Evolutionary conservation across 2,888 invertebrate genomes (phyloP).

Genomic region (Ernsta delagoae): DNA sequence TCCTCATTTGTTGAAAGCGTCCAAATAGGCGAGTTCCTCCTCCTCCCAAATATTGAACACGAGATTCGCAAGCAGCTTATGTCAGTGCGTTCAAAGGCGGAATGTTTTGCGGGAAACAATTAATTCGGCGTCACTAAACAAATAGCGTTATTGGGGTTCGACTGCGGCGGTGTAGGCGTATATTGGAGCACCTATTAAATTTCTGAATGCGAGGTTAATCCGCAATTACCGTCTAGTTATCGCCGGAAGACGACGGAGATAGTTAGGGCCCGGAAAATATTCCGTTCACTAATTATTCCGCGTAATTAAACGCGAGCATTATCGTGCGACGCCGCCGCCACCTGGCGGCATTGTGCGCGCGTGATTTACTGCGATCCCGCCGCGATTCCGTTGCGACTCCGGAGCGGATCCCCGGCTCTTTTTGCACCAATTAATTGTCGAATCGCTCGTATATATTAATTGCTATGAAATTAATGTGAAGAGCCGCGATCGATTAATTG

Average conservation of each 20-base stretch:
- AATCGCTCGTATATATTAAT: slow-evolving; percentile 81
- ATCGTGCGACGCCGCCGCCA: slow-evolving; percentile 82
- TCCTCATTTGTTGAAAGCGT: neutral
- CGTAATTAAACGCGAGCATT: slow-evolving; percentile 84
- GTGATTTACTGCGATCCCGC: slow-evolving; percentile 82
- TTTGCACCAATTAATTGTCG: slow-evolving; percentile 83
- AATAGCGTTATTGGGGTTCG: slow-evolving; percentile 74
- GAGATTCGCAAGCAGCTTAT: slow-evolving; percentile 26
- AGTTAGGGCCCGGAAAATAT: slow-evolving; percentile 85
- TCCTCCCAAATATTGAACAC: slow-evolving; percentile 20
- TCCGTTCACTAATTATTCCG: slow-evolving; percentile 85
- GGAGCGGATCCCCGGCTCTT: slow-evolving; percentile 74
- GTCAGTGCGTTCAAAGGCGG: slow-evolving; percentile 29
- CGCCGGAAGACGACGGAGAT: slow-evolving; percentile 84
- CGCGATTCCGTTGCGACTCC: slow-evolving; percentile 75
- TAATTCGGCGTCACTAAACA: slow-evolving; percentile 75
- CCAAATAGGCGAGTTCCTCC: neutral
- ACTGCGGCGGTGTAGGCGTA: slow-evolving; percentile 53
- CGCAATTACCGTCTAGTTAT: slow-evolving; percentile 84
- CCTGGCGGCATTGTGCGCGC: slow-evolving; percentile 81
- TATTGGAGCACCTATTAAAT: slow-evolving; percentile 79
- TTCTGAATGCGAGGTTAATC: slow-evolving; percentile 82
- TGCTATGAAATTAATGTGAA: slow-evolving; percentile 78
- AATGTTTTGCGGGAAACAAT: slow-evolving; percentile 70
- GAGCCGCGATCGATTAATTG: slow-evolving; percentile 54